Evolutionary conservation across 1,140 invertebrate genomes (phyloP), one percentile per base, ranked within the genome.

Genomic region (Centruroides vittatus): DNA sequence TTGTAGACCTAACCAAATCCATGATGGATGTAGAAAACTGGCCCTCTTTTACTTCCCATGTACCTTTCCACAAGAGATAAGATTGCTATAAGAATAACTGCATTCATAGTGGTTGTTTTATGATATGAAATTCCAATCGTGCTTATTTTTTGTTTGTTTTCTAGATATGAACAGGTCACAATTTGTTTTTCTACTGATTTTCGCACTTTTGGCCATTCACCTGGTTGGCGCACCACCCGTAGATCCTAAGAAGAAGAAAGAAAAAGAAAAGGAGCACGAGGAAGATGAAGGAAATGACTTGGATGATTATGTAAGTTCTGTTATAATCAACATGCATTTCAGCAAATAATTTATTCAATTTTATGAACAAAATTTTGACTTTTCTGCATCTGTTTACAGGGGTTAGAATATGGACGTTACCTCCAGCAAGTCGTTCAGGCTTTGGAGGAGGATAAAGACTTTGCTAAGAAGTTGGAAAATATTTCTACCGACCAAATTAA

Each of bases 361-460:
- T 51, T 36, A 35, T 5, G n/a, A n/a, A 36, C 3, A 13, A n/a
- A 47, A 47, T n/a, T 5, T 8, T 10, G 9, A 57, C 8, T 41
- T n/a, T n/a, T 36, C 46, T 5, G 1, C 3, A 9, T 0, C 34
- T 5, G 55, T 34, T 53, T 58, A 11, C 49, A 69, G 67, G 69
- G 67, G 60, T 73, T 86, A 65, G 87, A 93, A 70, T 95, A 95
- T 73, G 84, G 88, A 61, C 77, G 86, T 34, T 95, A 95, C 71
- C 74, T 94, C 23, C 82, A 83, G 66, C 87, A 95, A 76, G 88
- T 95, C 1, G 85, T 93, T 0, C 79, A 88, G 68, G 81, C 84
- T 0, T 72, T 94, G 7, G 90, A 93, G 76, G 84, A 81, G 65
- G 90, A 95, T 75, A 80, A 82, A 3, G 81, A 86, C 8, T 94